Conservation (phyloP, 2,888 invertebrate genomes). For the Xylophagus ater region DNA sequence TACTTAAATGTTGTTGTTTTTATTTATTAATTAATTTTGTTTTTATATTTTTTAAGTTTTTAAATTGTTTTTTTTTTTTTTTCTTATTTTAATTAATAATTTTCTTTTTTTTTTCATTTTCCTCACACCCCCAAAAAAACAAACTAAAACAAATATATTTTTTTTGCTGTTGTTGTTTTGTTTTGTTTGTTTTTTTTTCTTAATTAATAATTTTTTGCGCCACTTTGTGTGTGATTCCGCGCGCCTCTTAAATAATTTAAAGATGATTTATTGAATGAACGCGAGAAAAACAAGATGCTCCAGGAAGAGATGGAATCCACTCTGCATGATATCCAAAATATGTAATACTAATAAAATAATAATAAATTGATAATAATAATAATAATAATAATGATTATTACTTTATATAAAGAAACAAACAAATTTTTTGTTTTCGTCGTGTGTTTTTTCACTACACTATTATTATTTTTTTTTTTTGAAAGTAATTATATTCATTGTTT, state of each 20-base stretch:
- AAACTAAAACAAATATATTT: too few species aligned
- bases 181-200: constrained; percentile 24
- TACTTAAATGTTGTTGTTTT: not conserved
- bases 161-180: constrained; percentile 21
- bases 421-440: too few species aligned
- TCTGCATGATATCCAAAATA: constrained; percentile 97
- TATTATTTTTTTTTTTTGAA: constrained; percentile 5
- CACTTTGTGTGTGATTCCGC: constrained; percentile 5
- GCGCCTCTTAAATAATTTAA: constrained; percentile 50
- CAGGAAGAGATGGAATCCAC: constrained; percentile 98
- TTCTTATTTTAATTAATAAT: constrained; percentile 5
- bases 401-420: too few species aligned
- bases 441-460: not conserved
- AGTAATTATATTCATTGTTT: constrained; percentile 6
- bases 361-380: not conserved
- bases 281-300: constrained; percentile 91
- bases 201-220: constrained; percentile 3
- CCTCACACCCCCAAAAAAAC: constrained; percentile 2
- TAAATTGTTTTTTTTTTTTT: constrained; percentile 2
- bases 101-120: constrained; percentile 9
- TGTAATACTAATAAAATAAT: constrained; percentile 70
- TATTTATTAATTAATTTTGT: constrained; percentile 11
- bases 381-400: constrained; percentile 9
- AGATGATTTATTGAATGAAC: constrained; percentile 93
- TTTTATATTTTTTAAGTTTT: constrained; percentile 6